Base-by-base conservation (phyloP, 2,888 invertebrate genomes). In the Caenorhabditis sp. region DNA sequence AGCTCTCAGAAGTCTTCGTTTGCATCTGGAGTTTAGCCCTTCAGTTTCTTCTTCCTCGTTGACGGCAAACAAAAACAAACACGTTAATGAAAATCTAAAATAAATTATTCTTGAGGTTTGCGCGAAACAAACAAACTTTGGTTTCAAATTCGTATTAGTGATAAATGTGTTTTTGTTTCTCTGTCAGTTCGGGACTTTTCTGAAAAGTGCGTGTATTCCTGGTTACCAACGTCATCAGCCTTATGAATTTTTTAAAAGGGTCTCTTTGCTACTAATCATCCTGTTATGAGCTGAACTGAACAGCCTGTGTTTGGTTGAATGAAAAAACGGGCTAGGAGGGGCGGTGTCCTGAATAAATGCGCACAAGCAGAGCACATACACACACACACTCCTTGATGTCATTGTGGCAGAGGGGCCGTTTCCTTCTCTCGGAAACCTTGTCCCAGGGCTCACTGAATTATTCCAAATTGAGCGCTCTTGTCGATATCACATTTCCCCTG, bases 401-500 rank as follows among this genome's bases (percentile, higher is more conserved):
- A 70, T 59, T 59, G 68, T 59, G 58, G 32, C 50, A 58, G 50
- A 62, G 41, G 37, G 52, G 17, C 50, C 50, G 35, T 58, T 68
- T 50, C 52, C 43, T 52, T 43, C 43, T 45, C 52, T 39, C 27
- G 50, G 45, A 59, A 70, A 70, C 50, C 52, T 59, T 70, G 45
- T 52, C 59, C 59, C 43, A 20, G 9, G 50, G 59, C 59, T 70
- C 70, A 70, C 70, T 59, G 70, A 70, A 70, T 70, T 70, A 59
- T 70, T 70, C 70, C 70, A 59, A 70, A 70, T 70, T 59, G 53
- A 59, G 70, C 59, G 52, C 43, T 58, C 53, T 59, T 70, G 45
- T 59, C 70, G 45, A 59, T 70, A 70, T 70, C 70, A 59, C 70
- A 70, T 70, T 70, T 70, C 70, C 30, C 59, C 24, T 53, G 52